Conservation (phyloP, 2,797 vertebrate genomes). For the Buphagus erythrorhynchus region DNA sequence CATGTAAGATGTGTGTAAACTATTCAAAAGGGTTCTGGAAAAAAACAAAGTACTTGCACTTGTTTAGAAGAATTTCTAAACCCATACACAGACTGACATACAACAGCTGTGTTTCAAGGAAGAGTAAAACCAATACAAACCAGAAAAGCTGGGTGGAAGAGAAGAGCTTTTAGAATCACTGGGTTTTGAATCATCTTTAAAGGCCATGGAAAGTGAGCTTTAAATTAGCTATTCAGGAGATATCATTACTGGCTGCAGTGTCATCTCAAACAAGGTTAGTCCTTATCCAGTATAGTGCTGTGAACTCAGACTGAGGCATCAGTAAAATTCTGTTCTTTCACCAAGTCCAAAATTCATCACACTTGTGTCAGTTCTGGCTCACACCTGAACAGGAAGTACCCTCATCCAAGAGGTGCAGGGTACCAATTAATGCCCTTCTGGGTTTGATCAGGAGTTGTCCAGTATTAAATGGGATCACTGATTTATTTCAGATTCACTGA, state of each 20-base stretch:
- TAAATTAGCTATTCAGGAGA: background rate
- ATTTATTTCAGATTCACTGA: background rate
- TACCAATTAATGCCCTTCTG: conserved; percentile 59
- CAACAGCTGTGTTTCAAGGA: background rate
- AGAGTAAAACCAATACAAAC: background rate
- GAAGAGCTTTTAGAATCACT: background rate
- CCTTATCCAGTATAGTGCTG: background rate
- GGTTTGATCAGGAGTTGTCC: background rate
- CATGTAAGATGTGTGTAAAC: background rate
- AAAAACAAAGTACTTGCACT: background rate
- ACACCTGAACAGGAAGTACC: conserved; percentile 4
- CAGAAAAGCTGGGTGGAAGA: background rate
- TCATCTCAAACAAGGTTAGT: conserved; percentile 7
- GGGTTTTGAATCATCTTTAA: background rate
- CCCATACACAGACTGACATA: background rate
- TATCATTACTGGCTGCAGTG: background rate
- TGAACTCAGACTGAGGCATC: conserved; percentile 4
- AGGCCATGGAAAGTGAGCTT: background rate
- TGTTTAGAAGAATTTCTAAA: background rate
- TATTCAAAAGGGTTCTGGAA: background rate
- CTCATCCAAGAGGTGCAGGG: background rate
- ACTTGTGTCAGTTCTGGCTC: background rate
- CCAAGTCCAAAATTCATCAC: background rate
- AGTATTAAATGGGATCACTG: background rate
- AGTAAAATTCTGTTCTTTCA: background rate